A percentile compares a stretch with the other conserved stretches of the same genome.
These are phyloP conservation scores for Telmatochromis sp. DNA, from an alignment of 2,113 vertebrate species.

Conservation along the genomic window DNA sequence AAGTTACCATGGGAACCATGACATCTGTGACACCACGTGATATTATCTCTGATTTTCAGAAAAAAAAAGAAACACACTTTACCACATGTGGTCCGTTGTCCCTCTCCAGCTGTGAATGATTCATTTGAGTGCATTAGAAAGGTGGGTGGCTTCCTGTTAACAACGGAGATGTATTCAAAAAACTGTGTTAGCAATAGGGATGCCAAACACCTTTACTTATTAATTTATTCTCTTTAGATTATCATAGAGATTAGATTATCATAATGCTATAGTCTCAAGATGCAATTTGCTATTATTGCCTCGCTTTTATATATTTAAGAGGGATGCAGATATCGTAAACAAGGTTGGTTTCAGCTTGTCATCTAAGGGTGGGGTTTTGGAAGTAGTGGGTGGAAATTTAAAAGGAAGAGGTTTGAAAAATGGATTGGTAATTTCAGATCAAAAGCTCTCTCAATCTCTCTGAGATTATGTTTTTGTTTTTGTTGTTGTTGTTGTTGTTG, in stretches of 20 bases:
- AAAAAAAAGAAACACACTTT: not conserved
- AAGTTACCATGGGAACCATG: slow-evolving; percentile 62
- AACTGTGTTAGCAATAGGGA: not conserved
- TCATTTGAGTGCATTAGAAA: not conserved
- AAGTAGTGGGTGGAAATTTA: not conserved
- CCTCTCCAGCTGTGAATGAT: slow-evolving; percentile 18
- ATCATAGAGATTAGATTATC: not conserved
- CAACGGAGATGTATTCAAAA: not conserved
- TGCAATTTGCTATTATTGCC: not conserved
- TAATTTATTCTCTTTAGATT: not conserved
- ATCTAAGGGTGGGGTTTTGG: not conserved
- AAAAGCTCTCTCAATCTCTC: not conserved
- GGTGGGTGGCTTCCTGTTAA: not conserved
- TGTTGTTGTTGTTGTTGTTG: not conserved
- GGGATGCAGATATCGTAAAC: not conserved
- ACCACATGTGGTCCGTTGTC: slow-evolving; percentile 1
- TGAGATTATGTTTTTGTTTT: not conserved
- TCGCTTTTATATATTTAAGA: not conserved
- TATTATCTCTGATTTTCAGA: slow-evolving; percentile 1
- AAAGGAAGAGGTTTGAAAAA: not conserved
- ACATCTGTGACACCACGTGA: slow-evolving; percentile 24
- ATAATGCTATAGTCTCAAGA: not conserved
- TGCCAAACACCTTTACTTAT: not conserved
- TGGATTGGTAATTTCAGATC: not conserved
- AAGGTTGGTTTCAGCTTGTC: not conserved